Conservation (phyloP, 2,797 vertebrate species). For the Dicrostonyx torquatus region DNA sequence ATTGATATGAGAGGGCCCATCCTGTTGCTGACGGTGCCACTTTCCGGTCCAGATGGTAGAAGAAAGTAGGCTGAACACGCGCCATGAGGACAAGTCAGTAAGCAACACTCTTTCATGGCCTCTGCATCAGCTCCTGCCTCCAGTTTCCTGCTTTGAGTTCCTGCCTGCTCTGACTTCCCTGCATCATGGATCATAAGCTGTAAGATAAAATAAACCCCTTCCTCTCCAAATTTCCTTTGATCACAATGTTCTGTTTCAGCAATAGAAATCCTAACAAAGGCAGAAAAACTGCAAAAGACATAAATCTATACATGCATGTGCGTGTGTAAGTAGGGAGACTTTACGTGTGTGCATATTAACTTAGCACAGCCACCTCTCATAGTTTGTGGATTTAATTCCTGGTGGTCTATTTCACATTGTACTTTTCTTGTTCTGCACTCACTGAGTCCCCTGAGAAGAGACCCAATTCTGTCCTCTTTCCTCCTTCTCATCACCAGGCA, state of each 20-base stretch:
- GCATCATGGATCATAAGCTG: not conserved
- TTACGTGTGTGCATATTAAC: not conserved
- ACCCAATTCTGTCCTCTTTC: slow-evolving; percentile 1
- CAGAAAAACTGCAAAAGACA: not conserved
- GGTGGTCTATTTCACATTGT: not conserved
- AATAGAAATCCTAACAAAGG: not conserved
- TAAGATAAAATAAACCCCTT: not conserved
- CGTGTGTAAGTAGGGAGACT: not conserved
- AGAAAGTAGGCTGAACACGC: not conserved
- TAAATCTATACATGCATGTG: not conserved
- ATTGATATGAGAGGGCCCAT: not conserved
- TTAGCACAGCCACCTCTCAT: not conserved
- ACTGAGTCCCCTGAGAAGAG: not conserved
- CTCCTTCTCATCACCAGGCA: not conserved
- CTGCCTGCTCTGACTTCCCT: not conserved
- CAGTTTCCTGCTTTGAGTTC: not conserved
- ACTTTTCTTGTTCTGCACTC: not conserved
- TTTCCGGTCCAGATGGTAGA: not conserved
- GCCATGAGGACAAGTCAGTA: not conserved
- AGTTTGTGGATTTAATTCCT: not conserved
- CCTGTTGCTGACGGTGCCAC: not conserved
- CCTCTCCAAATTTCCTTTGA: not conserved
- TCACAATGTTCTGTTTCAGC: not conserved
- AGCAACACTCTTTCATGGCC: not conserved
- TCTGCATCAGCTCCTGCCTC: too few relatives aligned